Conservation (phyloP, 2,797 vertebrate genomes). For the Sebastes hubbsi region DNA sequence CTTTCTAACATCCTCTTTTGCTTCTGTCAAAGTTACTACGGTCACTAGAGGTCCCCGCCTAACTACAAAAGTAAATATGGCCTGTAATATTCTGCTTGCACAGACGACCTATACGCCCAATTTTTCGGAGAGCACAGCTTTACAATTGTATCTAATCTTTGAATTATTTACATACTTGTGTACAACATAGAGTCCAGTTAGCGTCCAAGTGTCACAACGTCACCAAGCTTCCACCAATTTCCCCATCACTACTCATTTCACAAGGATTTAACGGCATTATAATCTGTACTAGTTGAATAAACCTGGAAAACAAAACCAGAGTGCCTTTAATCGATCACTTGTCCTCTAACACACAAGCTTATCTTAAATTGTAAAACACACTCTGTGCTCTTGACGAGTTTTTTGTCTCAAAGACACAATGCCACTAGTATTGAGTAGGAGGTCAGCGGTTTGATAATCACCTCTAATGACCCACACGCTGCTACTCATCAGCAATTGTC, state of each 20-base stretch:
- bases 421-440: not conserved
- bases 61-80: not conserved
- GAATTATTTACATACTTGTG: not conserved
- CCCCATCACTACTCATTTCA: not conserved
- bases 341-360: not conserved
- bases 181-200: not conserved
- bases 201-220: not conserved
- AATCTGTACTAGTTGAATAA: not conserved
- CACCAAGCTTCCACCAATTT: not conserved
- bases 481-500: slow-evolving; percentile 38
- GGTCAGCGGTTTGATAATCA: slow-evolving; percentile 24
- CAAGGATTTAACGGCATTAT: not conserved
- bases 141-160: not conserved
- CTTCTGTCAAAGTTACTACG: not conserved
- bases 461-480: slow-evolving; percentile 40
- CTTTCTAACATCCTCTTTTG: not conserved
- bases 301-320: not conserved
- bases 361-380: not conserved
- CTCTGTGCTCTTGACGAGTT: not conserved
- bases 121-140: not conserved
- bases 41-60: accelerated
- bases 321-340: not conserved
- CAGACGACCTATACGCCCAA: not conserved
- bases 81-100: not conserved
- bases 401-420: not conserved